Evolutionary conservation across 1,140 invertebrate species (phyloP).

Genomic region (Stegodyphus dumicola): DNA sequence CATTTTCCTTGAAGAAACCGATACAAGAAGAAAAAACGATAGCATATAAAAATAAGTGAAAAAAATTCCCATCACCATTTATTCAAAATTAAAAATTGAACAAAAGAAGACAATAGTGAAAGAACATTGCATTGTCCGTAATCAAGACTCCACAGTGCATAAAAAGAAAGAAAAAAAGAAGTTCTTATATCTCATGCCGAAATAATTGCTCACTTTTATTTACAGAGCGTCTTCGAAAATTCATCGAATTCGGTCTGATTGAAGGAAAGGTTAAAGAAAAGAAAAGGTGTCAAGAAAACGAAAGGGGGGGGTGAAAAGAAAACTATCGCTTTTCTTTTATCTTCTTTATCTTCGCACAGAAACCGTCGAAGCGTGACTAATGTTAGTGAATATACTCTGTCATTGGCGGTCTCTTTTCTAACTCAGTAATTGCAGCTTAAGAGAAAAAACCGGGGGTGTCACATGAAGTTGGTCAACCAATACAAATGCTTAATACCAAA

Average conservation of each 20-base stretch:
- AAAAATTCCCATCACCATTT: too few species aligned
- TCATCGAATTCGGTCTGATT: not conserved
- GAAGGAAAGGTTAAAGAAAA: not conserved
- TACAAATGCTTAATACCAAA: too few species aligned
- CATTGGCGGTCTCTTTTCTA: not conserved
- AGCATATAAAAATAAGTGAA: not conserved
- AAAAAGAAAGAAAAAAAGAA: too few species aligned
- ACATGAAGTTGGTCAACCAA: too few species aligned
- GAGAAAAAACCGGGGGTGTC: too few species aligned
- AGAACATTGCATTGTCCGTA: too few species aligned
- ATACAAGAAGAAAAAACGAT: not conserved
- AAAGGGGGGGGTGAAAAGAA: not conserved
- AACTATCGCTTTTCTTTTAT: too few species aligned
- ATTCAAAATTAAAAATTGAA: not conserved
- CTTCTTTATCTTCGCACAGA: too few species aligned
- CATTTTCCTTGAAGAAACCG: not conserved
- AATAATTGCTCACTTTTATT: too few species aligned
- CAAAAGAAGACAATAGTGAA: not conserved
- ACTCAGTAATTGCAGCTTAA: constrained; percentile 13
- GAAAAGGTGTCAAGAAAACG: constrained; percentile 9
- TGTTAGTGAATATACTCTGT: not conserved
- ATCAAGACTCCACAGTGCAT: too few species aligned
- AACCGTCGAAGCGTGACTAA: constrained; percentile 3
- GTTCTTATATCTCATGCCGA: too few species aligned
- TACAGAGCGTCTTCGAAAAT: not conserved